A percentile compares a stretch with the other conserved stretches of the same genome.
These are phyloP conservation scores for Drosophila ochracea DNA, from an alignment of 2,888 invertebrate genomes.

Conservation along the genomic window DNA sequence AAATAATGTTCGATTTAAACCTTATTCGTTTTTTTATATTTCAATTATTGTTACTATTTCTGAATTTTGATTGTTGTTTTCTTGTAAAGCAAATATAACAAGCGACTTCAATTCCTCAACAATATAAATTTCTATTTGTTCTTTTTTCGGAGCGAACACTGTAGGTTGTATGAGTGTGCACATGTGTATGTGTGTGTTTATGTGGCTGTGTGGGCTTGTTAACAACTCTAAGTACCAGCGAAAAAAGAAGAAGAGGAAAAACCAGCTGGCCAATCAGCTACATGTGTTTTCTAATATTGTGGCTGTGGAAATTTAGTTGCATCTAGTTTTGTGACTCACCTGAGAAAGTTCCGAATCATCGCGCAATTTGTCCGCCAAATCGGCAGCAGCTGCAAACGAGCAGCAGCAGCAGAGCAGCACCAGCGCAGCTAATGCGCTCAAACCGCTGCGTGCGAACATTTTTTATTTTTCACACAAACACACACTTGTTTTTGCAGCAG, in stretches of 20 bases:
- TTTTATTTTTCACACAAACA: conserved; percentile 32
- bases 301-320: conserved; percentile 1
- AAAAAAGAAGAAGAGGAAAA: conserved; percentile 6
- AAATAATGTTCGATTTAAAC: not conserved
- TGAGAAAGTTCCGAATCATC: conserved; percentile 89
- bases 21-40: not conserved
- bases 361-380: conserved; percentile 87
- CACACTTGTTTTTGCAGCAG: conserved; percentile 62
- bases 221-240: conserved; percentile 33
- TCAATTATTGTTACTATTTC: not conserved
- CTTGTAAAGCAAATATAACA: not conserved
- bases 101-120: not conserved
- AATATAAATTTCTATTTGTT: not conserved
- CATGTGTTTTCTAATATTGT: conserved; percentile 40
- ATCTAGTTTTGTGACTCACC: conserved; percentile 85
- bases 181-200: not conserved
- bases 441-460: conserved; percentile 46
- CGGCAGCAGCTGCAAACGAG: conserved; percentile 61
- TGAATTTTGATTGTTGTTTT: not conserved
- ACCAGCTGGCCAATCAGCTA: conserved; percentile 50
- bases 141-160: not conserved
- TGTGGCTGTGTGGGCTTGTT: conserved; percentile 13
- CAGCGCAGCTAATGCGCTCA: conserved; percentile 58
- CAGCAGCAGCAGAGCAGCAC: conserved; percentile 58
- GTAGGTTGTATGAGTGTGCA: conserved; percentile 3